Evolutionary conservation across 2,888 invertebrate species (phyloP).

Genomic region (Tetheella fluctuosa): DNA sequence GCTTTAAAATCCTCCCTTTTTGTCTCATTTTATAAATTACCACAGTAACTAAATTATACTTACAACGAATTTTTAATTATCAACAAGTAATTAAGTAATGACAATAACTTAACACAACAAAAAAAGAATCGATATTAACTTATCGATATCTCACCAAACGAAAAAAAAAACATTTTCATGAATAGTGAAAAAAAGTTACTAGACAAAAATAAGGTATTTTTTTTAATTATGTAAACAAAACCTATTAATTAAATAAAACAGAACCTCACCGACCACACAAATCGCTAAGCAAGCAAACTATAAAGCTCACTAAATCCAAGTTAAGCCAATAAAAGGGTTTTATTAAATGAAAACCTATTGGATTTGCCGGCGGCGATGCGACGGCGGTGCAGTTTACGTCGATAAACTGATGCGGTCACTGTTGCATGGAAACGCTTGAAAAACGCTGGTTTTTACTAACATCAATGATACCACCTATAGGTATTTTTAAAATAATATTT

Average conservation of each 20-base stretch:
- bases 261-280: constrained; percentile 37
- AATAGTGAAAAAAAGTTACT: no score
- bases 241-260: constrained; percentile 6
- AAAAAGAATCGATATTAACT: no score
- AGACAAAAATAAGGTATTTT: not conserved
- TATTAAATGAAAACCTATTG: constrained; percentile 81
- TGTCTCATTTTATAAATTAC: no score
- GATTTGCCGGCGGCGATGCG: constrained; percentile 63
- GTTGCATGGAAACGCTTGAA: constrained; percentile 30
- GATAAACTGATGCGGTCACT: constrained; percentile 47
- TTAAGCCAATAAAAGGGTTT: constrained; percentile 82
- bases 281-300: constrained; percentile 45
- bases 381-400: constrained; percentile 65
- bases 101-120: no score
- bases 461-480: not conserved
- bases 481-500: no score
- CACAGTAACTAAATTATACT: no score
- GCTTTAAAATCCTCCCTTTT: no score
- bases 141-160: no score
- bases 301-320: constrained; percentile 70
- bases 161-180: no score
- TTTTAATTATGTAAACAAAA: not conserved
- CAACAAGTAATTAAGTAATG: no score
- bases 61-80: no score
- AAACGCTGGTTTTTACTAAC: constrained; percentile 22